Percentiles rank a stretch among this genome's conserved stretches.
These are phyloP conservation scores for Dromaius novaehollandiae DNA, from an alignment of 2,113 vertebrate species.

Conservation along the genomic window DNA sequence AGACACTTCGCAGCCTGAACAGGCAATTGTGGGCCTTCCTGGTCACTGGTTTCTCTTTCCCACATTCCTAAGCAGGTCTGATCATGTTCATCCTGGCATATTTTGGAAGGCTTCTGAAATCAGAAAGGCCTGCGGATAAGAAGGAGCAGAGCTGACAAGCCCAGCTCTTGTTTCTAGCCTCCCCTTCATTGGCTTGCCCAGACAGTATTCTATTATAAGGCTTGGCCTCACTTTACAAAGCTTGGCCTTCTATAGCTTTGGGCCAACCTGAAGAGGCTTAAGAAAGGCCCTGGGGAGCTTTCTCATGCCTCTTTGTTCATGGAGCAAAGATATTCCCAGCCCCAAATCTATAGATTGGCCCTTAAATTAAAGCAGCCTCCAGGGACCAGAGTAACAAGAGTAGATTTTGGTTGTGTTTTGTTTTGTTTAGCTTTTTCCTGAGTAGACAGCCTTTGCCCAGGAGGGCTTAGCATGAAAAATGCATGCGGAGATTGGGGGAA, in stretches of 20 bases:
- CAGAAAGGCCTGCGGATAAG: neutral
- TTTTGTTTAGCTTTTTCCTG: slow-evolving; percentile 49
- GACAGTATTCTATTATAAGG: neutral
- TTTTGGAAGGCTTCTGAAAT: neutral
- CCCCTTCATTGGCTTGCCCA: neutral
- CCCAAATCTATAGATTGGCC: slow-evolving; percentile 68
- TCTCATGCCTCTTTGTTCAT: slow-evolving; percentile 57
- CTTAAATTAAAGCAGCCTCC: slow-evolving; percentile 66
- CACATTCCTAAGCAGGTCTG: neutral
- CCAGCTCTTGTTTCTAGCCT: neutral
- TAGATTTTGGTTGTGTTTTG: slow-evolving; percentile 43
- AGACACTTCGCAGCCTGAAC: neutral
- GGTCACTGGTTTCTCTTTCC: neutral
- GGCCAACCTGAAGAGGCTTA: slow-evolving; percentile 17
- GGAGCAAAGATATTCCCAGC: slow-evolving; percentile 65
- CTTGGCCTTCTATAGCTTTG: slow-evolving; percentile 1
- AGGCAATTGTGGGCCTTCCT: neutral
- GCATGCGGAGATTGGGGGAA: slow-evolving; percentile 65
- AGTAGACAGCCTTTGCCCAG: slow-evolving; percentile 58
- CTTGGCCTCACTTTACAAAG: neutral
- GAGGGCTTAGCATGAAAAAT: slow-evolving; percentile 77
- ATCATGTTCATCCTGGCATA: accelerated
- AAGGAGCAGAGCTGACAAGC: neutral
- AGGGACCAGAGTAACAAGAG: slow-evolving; percentile 54
- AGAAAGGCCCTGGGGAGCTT: slow-evolving; percentile 15